Evolutionary conservation across 2,797 vertebrate genomes (phyloP).

Genomic region (Sebastes aleutianus): DNA sequence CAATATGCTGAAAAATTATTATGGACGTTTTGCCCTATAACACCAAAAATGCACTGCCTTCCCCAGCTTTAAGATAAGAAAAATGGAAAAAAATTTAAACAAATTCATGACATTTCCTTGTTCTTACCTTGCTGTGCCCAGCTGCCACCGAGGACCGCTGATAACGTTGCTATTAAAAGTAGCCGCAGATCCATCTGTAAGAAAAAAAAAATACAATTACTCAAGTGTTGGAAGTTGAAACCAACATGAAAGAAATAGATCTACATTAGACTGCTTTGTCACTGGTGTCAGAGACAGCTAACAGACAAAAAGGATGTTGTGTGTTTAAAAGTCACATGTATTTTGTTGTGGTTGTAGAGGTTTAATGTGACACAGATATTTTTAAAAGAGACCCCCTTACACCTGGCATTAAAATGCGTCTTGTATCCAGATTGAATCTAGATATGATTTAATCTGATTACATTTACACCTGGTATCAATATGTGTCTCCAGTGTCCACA

Average conservation of each 20-base stretch:
- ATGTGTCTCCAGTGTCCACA: too few species aligned
- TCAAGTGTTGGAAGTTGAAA: background rate
- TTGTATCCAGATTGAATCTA: too few species aligned
- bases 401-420: too few species aligned
- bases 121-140: conserved; percentile 89
- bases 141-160: conserved; percentile 75
- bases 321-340: too few species aligned
- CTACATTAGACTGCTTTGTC: background rate
- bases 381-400: background rate
- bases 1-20: too few species aligned
- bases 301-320: background rate
- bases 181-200: conserved; percentile 86
- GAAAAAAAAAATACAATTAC: conserved; percentile 8
- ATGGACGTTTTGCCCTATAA: too few species aligned
- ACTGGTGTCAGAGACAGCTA: background rate
- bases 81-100: background rate
- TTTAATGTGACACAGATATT: background rate
- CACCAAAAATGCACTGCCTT: too few species aligned
- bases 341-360: background rate
- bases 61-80: background rate
- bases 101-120: background rate
- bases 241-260: background rate
- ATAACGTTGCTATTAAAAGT: conserved; percentile 76
- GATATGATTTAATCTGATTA: too few species aligned
- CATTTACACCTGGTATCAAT: too few species aligned